Evolutionary conservation across 2,888 invertebrate genomes (phyloP).

Genomic region (Liodrosophila aerea): DNA sequence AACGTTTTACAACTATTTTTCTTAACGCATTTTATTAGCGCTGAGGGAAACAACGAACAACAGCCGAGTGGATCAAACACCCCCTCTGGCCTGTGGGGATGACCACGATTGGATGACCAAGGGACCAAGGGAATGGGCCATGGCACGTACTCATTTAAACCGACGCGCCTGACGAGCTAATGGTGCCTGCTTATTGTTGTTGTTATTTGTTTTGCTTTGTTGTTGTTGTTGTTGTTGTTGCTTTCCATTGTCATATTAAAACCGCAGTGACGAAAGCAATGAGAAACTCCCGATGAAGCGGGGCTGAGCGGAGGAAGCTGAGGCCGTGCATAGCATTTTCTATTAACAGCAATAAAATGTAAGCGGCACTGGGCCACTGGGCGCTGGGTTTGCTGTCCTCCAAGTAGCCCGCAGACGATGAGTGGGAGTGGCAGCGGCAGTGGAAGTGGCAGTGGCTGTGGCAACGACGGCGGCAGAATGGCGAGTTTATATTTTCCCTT

Average conservation of each 20-base stretch:
- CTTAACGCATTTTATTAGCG: constrained; percentile 74
- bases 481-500: constrained; percentile 52
- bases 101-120: constrained; percentile 33
- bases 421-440: neutral
- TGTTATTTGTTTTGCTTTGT: constrained; percentile 17
- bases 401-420: neutral
- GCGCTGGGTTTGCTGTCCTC: neutral
- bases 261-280: constrained; percentile 66
- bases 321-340: constrained; percentile 74
- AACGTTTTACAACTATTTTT: constrained; percentile 80
- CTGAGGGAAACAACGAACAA: constrained; percentile 52
- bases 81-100: constrained; percentile 21
- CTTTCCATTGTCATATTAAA: constrained; percentile 66
- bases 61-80: constrained; percentile 29
- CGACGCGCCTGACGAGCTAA: constrained; percentile 70
- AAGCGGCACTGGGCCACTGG: constrained; percentile 23
- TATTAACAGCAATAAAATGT: constrained; percentile 66
- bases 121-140: constrained; percentile 11
- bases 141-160: constrained; percentile 71
- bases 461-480: constrained; percentile 28
- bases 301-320: constrained; percentile 5
- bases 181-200: constrained; percentile 49
- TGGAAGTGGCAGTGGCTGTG: neutral
- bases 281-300: neutral
- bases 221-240: constrained; percentile 26